Conservation (phyloP, 2,888 invertebrate species). For the Odontocolon sp. region DNA sequence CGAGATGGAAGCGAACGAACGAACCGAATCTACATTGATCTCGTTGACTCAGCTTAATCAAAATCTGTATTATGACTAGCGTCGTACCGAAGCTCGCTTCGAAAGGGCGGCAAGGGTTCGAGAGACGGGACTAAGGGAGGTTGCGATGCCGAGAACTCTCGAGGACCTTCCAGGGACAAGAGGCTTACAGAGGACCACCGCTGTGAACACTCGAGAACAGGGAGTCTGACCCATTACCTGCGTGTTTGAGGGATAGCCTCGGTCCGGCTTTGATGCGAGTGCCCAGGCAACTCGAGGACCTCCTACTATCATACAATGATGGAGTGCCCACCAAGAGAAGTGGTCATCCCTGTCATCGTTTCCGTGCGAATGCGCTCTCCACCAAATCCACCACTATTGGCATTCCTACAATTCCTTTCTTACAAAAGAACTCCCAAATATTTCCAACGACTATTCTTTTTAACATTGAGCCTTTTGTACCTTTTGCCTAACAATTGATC, state of each 20-base stretch:
- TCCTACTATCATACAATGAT: conserved; percentile 66
- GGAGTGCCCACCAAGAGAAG: conserved; percentile 66
- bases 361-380: conserved; percentile 12
- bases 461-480: no score
- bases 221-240: conserved; percentile 74
- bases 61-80: conserved; percentile 63
- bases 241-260: conserved; percentile 73
- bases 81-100: conserved; percentile 14
- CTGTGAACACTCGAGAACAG: conserved; percentile 61
- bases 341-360: conserved; percentile 55
- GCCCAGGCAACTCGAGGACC: conserved; percentile 71
- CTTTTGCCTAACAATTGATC: no score
- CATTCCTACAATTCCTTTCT: not conserved
- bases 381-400: not conserved
- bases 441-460: not conserved
- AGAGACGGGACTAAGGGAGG: conserved; percentile 4
- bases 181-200: conserved; percentile 41
- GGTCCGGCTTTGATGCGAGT: conserved; percentile 73
- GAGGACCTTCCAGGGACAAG: conserved; percentile 37
- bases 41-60: conserved; percentile 66
- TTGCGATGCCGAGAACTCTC: conserved; percentile 47
- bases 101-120: conserved; percentile 45
- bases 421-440: not conserved
- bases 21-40: conserved; percentile 9
- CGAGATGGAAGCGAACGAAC: not conserved